A percentile compares a stretch with the other conserved stretches of the same genome.
Conservation (phyloP, 2,797 vertebrate genomes). For the Gymnothorax reevesii region DNA sequence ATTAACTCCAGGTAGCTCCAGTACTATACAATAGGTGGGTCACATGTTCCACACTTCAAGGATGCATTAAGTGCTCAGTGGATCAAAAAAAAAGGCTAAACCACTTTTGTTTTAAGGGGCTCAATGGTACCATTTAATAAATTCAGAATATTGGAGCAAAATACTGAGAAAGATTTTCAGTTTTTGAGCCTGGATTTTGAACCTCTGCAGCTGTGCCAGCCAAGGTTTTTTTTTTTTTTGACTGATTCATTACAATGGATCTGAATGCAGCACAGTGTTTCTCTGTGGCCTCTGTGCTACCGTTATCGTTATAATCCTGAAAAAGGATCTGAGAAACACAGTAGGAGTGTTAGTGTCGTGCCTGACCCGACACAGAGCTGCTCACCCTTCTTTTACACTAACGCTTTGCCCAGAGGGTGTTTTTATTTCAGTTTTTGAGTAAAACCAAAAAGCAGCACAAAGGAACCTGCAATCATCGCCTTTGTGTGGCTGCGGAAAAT, state of each 20-base stretch:
- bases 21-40: no score
- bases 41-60: no score
- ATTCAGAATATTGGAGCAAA: no score
- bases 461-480: not conserved
- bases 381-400: not conserved
- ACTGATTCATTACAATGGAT: not conserved
- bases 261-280: not conserved
- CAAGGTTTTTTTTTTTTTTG: not conserved
- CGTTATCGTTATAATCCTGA: not conserved
- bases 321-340: not conserved
- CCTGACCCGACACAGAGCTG: not conserved
- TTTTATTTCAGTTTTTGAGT: not conserved
- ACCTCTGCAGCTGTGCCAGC: not conserved
- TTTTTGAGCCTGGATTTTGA: no score
- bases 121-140: no score
- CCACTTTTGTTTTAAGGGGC: no score
- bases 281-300: not conserved
- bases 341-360: not conserved
- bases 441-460: not conserved
- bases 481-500: not conserved
- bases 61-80: no score
- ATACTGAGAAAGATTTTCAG: no score
- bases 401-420: not conserved
- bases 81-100: no score
- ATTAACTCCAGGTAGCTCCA: no score